Evolutionary conservation across 2,888 invertebrate species (phyloP), one percentile per base, ranked within the genome.

Genomic region (Pseudococcus longispinus): DNA sequence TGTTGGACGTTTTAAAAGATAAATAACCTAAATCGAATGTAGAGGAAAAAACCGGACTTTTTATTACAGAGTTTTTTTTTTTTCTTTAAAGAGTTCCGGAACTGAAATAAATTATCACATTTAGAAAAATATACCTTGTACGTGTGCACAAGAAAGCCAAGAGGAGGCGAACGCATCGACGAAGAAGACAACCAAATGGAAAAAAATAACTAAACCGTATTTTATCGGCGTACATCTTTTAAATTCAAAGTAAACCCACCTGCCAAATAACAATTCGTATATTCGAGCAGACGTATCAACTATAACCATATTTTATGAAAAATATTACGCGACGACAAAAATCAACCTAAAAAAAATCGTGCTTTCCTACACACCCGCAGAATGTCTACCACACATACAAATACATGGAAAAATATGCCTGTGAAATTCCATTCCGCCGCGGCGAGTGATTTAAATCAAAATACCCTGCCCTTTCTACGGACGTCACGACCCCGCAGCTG

Each of bases 201-300:
- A 60, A 60, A n/a, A 60, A 60, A 55, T 8, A 37, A 18, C 60
- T 23, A 60, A 60, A 60, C 60, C 70, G 65, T 65, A 65, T 70
- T 70, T 70, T 70, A 70, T 70, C 70, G 70, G 29, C 70, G 29
- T 29, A 29, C 70, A 70, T 70, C 70, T 70, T 29, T 70, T 6
- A 80, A 80, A 5, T 80, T 80, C 77, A 20, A 60, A 80, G 77
- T 42, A 42, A 80, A 80, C 77, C 77, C 77, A 80, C 77, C 77
- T 80, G 77, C 77, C 42, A 80, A 80, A 80, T 80, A 80, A 80
- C 77, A 80, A 80, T 80, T 60, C 60, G 23, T 60, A 55, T 32
- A 20, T 77, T 77, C 37, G 18, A 26, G 23, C 29, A 42, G 26
- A 70, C 70, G 70, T 29, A 29, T 80, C 26, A 80, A 80, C 26